Conservation (phyloP, 1,140 invertebrate species). For the Drosophila ambigua region DNA sequence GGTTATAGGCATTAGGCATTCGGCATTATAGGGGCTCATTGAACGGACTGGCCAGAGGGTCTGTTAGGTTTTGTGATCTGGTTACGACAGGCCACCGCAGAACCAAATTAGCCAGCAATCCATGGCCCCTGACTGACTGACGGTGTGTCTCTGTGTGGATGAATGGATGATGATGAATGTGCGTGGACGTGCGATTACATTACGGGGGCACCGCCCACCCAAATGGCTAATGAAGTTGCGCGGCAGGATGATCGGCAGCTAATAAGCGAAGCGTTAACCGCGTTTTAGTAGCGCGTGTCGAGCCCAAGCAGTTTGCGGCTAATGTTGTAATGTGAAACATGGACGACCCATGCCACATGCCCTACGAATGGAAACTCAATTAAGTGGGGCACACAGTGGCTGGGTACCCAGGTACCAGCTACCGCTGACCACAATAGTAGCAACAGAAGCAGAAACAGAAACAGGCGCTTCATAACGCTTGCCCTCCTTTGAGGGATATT, state of each 20-base stretch:
- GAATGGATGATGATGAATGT: conserved; percentile 44
- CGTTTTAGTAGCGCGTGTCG: conserved; percentile 47
- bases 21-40: conserved; percentile 26
- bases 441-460: too few relatives aligned
- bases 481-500: not conserved
- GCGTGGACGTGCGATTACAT: conserved; percentile 48
- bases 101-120: conserved; percentile 21
- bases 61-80: too few relatives aligned
- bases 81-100: too few relatives aligned
- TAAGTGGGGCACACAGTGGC: conserved; percentile 27
- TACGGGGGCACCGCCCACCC: conserved; percentile 36
- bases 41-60: not conserved
- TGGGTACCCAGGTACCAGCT: not conserved
- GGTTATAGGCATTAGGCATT: conserved; percentile 16
- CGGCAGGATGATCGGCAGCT: conserved; percentile 13
- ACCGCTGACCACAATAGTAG: too few relatives aligned
- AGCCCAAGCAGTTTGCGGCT: conserved; percentile 45
- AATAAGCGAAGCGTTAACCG: conserved; percentile 67
- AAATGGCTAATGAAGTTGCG: conserved; percentile 13
- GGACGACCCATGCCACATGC: not conserved
- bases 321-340: conserved; percentile 29
- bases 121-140: too few relatives aligned
- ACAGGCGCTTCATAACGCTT: conserved; percentile 47
- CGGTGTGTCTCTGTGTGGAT: not conserved
- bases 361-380: conserved; percentile 48